Evolutionary conservation across 2,797 vertebrate genomes (phyloP).

Genomic region (Knipowitschia caucasica): DNA sequence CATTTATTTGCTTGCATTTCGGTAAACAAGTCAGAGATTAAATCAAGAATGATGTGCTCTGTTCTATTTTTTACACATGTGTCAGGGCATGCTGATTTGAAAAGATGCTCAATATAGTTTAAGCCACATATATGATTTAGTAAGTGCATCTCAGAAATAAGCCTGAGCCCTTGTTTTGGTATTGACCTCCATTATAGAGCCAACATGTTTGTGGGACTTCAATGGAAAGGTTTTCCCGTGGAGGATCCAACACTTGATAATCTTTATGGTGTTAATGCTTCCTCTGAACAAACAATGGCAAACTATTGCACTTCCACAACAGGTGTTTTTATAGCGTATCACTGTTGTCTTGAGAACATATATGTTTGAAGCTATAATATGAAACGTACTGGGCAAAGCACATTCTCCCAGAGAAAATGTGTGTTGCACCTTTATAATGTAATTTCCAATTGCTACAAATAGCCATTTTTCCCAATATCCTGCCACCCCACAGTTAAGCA

Average conservation of each 20-base stretch:
- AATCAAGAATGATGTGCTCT: neutral
- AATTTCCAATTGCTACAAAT: neutral
- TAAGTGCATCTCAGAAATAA: neutral
- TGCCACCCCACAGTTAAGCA: neutral
- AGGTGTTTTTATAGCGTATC: neutral
- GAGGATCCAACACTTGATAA: no score
- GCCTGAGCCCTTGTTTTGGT: neutral
- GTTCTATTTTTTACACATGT: neutral
- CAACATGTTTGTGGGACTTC: neutral
- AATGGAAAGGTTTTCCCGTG: neutral
- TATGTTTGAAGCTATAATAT: no score
- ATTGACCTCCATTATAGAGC: no score
- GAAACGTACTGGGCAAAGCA: neutral
- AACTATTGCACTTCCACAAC: neutral
- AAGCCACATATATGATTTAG: neutral
- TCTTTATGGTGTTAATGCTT: neutral
- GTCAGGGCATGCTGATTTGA: neutral
- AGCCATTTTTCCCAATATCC: no score
- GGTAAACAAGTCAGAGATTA: constrained; percentile 23
- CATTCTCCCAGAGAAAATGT: neutral
- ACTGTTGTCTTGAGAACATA: no score
- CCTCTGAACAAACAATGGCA: neutral
- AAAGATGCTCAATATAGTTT: neutral
- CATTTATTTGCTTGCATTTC: neutral
- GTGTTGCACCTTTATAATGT: neutral